Conservation (phyloP, 2,113 vertebrate genomes). For the Antennarius striatus region DNA sequence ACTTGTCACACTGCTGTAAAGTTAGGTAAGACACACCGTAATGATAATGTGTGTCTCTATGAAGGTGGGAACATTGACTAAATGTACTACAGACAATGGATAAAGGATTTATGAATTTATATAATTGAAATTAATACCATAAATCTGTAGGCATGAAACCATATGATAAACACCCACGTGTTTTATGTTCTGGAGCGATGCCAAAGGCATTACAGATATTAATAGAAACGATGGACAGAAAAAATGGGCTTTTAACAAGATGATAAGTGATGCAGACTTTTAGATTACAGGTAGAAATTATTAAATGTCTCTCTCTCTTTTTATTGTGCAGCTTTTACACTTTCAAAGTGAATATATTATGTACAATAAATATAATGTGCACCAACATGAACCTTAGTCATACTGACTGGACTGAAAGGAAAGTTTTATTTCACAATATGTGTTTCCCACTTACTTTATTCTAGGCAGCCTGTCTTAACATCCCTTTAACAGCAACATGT, state of each 20-base stretch:
- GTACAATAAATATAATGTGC: not conserved
- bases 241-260: conserved; percentile 31
- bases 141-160: too few relatives aligned
- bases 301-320: conserved; percentile 14
- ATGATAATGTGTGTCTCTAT: too few relatives aligned
- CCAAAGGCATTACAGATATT: conserved; percentile 20
- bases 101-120: too few relatives aligned
- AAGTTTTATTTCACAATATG: too few relatives aligned
- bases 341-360: conserved; percentile 1
- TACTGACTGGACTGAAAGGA: too few relatives aligned
- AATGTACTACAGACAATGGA: too few relatives aligned
- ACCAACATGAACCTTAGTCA: too few relatives aligned
- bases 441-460: too few relatives aligned
- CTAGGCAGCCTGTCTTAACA: too few relatives aligned
- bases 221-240: conserved; percentile 18
- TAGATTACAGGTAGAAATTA: conserved; percentile 31
- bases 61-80: too few relatives aligned
- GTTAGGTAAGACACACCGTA: too few relatives aligned
- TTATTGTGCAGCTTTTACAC: conserved; percentile 29
- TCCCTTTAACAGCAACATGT: not conserved
- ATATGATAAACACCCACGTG: conserved; percentile 15
- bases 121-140: too few relatives aligned
- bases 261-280: not conserved
- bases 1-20: not conserved
- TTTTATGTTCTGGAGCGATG: conserved; percentile 6